A percentile compares a stretch with the other conserved stretches of the same genome.
These are phyloP conservation scores for Ormia ochracea DNA, from an alignment of 2,888 invertebrate genomes.

Conservation along the genomic window DNA sequence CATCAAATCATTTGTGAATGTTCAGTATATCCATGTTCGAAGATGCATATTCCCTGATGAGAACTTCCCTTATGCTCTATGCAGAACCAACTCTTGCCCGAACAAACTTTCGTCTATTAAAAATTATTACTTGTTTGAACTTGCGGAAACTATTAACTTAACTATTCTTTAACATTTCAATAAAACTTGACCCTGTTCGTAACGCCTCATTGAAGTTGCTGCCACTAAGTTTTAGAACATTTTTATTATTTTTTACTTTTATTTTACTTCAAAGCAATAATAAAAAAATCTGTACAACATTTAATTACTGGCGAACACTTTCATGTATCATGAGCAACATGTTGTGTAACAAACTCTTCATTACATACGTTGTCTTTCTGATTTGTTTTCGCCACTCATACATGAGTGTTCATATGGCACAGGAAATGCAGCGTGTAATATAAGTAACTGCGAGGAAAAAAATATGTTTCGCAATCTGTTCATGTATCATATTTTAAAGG, in stretches of 20 bases:
- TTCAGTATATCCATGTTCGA: too few species aligned
- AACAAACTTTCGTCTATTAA: too few species aligned
- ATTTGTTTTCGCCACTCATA: neutral
- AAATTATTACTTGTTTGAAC: neutral
- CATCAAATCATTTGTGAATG: too few species aligned
- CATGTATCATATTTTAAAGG: neutral
- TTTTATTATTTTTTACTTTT: neutral
- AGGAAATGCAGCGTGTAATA: conserved; percentile 50
- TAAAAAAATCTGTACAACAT: neutral
- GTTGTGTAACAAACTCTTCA: conserved; percentile 46
- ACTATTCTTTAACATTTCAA: neutral
- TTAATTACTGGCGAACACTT: conserved; percentile 19
- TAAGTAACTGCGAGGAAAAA: conserved; percentile 28
- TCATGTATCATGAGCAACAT: conserved; percentile 22
- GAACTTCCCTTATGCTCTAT: too few species aligned
- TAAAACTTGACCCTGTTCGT: conserved; percentile 43
- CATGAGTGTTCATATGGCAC: conserved; percentile 16
- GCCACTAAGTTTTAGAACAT: conserved; percentile 7
- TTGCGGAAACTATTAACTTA: neutral
- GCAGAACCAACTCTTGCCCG: too few species aligned
- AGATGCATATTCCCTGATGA: too few species aligned
- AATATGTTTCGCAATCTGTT: neutral
- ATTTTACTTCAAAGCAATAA: neutral
- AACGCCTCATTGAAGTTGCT: conserved; percentile 34
- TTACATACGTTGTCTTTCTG: conserved; percentile 6